A percentile compares a stretch with the other conserved stretches of the same genome.
Conservation (phyloP, 2,113 vertebrate genomes). For the Rhinolophus ferrumequinum region DNA sequence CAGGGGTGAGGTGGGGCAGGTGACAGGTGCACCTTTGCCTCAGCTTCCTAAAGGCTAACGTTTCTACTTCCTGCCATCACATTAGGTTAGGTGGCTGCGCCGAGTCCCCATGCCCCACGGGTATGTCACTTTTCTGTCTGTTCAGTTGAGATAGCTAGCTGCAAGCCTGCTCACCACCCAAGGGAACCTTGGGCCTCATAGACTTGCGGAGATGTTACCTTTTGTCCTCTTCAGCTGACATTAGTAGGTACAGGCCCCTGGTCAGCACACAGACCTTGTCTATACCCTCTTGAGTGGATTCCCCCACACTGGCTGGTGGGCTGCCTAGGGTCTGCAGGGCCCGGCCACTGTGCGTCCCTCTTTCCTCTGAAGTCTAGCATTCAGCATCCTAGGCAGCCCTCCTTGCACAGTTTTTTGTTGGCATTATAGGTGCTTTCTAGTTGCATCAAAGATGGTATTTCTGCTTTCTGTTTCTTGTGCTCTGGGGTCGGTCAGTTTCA, state of each 20-base stretch:
- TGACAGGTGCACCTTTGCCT: rapidly evolving
- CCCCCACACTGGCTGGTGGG: neutral
- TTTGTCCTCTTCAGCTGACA: neutral
- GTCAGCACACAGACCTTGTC: neutral
- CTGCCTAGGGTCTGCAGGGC: neutral
- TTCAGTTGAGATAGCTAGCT: neutral
- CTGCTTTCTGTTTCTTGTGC: neutral
- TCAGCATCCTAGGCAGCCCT: neutral
- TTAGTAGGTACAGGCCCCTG: neutral
- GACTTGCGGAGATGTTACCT: neutral
- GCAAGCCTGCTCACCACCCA: neutral
- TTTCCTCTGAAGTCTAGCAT: neutral
- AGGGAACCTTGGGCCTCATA: neutral
- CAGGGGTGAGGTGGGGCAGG: neutral
- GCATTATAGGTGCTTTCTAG: neutral
- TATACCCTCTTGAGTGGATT: neutral
- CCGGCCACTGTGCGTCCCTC: neutral
- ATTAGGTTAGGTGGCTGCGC: neutral
- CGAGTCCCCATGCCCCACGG: rapidly evolving
- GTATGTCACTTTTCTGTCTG: neutral
- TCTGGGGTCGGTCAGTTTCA: neutral
- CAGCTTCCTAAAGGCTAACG: neutral
- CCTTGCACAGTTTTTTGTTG: neutral
- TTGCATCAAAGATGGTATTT: neutral
- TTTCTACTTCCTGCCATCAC: neutral